These are phyloP conservation scores for Lutjanus erythropterus DNA, from an alignment of 2,113 vertebrate species.

Conservation along the genomic window DNA sequence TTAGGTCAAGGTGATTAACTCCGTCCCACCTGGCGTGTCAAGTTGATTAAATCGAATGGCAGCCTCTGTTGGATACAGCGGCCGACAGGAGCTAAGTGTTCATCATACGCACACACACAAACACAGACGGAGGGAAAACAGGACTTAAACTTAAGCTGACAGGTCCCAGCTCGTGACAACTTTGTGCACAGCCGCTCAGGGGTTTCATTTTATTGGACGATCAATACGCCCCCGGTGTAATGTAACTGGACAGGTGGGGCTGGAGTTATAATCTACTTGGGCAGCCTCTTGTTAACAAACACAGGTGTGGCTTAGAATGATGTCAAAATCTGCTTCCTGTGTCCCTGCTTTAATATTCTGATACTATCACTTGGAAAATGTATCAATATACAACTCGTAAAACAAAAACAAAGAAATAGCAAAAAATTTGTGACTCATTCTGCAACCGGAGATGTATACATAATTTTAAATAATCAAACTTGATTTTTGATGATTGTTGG, in stretches of 20 bases:
- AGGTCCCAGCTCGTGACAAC: conserved; percentile 32
- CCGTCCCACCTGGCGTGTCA: conserved; percentile 49
- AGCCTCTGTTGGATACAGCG: conserved; percentile 20
- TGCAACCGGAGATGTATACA: too few species aligned
- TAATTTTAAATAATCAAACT: too few species aligned
- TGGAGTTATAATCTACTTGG: conserved; percentile 15
- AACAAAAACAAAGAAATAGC: too few species aligned
- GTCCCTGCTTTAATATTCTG: too few species aligned
- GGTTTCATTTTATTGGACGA: conserved; percentile 45
- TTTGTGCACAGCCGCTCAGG: conserved; percentile 1
- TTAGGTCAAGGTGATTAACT: conserved; percentile 46
- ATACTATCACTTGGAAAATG: too few species aligned
- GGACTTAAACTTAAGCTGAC: conserved; percentile 35
- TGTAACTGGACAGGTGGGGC: conserved; percentile 34
- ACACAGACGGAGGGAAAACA: conserved; percentile 8
- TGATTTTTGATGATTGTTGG: too few species aligned
- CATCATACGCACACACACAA: not conserved
- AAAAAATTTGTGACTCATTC: too few species aligned
- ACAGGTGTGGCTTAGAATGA: not conserved
- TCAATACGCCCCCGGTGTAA: not conserved
- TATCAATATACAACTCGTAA: too few species aligned
- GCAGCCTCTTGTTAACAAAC: conserved; percentile 25
- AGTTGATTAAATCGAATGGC: conserved; percentile 37
- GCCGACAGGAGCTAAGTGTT: conserved; percentile 24
- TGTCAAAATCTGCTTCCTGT: not conserved